Conservation (phyloP, 2,797 vertebrate genomes). For the Thunnus albacares region DNA sequence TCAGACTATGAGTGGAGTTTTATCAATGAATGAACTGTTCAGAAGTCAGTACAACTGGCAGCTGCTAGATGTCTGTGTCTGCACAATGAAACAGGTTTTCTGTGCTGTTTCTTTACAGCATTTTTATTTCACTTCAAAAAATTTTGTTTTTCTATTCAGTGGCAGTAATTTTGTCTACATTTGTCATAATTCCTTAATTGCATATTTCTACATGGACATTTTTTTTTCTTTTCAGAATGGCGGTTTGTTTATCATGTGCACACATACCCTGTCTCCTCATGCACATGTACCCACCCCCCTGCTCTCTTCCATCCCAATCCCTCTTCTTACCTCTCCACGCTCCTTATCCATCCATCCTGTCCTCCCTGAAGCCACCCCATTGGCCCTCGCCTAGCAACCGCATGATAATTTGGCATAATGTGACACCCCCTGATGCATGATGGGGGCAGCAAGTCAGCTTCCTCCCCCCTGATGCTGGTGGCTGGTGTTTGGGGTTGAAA, state of each 20-base stretch:
- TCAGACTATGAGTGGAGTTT: slow-evolving; percentile 46
- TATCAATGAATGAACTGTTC: slow-evolving; percentile 32
- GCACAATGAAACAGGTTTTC: neutral
- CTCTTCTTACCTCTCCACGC: slow-evolving; percentile 73
- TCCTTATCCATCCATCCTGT: slow-evolving; percentile 80
- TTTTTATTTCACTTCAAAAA: neutral
- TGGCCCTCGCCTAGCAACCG: slow-evolving; percentile 86
- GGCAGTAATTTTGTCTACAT: neutral
- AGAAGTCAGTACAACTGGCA: neutral
- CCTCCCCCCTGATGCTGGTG: slow-evolving; percentile 53
- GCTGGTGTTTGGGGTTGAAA: slow-evolving; percentile 65
- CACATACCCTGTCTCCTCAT: slow-evolving; percentile 18
- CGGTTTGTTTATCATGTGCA: slow-evolving; percentile 50
- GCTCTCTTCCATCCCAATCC: slow-evolving; percentile 58
- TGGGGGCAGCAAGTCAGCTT: slow-evolving; percentile 75
- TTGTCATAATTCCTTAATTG: slow-evolving; percentile 8
- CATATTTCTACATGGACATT: slow-evolving; percentile 16
- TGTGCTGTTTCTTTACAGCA: neutral
- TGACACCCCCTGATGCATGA: slow-evolving; percentile 84
- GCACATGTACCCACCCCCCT: slow-evolving; percentile 55
- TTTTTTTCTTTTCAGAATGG: slow-evolving; percentile 13
- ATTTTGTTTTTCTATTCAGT: neutral
- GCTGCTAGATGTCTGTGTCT: slow-evolving; percentile 2
- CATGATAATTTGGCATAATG: slow-evolving; percentile 86
- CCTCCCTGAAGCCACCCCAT: slow-evolving; percentile 70